Evolutionary conservation across 2,888 invertebrate genomes (phyloP).

Genomic region (Meliscaeva auricollis): DNA sequence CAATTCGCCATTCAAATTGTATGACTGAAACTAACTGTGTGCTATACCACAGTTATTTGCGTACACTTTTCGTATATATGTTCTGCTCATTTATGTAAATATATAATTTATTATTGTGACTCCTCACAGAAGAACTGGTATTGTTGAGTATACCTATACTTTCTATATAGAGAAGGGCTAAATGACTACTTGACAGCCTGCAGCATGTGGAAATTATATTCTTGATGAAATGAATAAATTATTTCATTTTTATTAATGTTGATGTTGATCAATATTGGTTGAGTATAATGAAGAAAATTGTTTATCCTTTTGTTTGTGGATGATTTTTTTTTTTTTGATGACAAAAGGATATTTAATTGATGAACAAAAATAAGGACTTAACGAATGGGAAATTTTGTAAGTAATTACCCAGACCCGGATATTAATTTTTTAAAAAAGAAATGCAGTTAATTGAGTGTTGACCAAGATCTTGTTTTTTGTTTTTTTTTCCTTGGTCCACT

Average conservation of each 20-base stretch:
- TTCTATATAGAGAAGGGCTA: neutral
- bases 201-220: constrained; percentile 44
- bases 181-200: constrained; percentile 22
- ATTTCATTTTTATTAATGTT: constrained; percentile 37
- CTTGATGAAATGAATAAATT: constrained; percentile 38
- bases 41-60: constrained; percentile 22
- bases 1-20: neutral
- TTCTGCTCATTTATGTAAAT: constrained; percentile 10
- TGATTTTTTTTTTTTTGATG: constrained; percentile 15
- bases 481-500: too few relatives aligned
- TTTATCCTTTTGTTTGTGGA: constrained; percentile 23
- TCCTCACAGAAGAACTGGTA: constrained; percentile 2
- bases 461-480: too few relatives aligned
- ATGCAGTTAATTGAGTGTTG: too few relatives aligned
- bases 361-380: neutral
- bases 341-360: constrained; percentile 32
- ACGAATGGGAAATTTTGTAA: neutral
- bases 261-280: constrained; percentile 43
- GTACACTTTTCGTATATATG: constrained; percentile 10
- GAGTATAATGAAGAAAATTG: constrained; percentile 22
- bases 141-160: neutral
- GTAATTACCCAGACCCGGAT: too few relatives aligned
- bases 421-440: too few relatives aligned
- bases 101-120: constrained; percentile 28
- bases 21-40: constrained; percentile 13